Percentiles rank a stretch among this genome's conserved stretches.
These are phyloP conservation scores for Scomberomorus guttatus DNA, from an alignment of 2,797 vertebrate species.

Conservation along the genomic window DNA sequence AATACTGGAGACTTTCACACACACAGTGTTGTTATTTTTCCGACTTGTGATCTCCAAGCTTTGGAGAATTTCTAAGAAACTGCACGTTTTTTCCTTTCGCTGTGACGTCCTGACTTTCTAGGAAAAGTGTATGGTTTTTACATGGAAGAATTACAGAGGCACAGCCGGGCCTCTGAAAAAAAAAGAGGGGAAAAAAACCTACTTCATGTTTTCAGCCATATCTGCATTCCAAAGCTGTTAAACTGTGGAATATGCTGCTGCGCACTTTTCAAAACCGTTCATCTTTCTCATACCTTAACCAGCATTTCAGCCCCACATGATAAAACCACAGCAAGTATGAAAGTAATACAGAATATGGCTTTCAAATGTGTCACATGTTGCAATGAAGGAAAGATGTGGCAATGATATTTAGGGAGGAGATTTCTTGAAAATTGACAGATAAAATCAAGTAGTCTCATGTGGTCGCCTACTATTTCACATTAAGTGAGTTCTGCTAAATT, in stretches of 20 bases:
- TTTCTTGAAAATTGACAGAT: neutral
- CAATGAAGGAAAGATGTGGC: neutral
- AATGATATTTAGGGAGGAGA: neutral
- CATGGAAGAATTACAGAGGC: conserved; percentile 14
- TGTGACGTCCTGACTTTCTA: conserved; percentile 46
- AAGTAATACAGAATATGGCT: neutral
- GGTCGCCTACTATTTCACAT: neutral
- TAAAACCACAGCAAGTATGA: neutral
- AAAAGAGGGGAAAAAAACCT: no score
- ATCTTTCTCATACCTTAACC: neutral
- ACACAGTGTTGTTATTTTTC: neutral
- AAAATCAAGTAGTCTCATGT: neutral
- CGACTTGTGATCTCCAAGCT: neutral
- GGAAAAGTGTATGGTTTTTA: conserved; percentile 54
- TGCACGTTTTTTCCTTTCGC: conserved; percentile 18
- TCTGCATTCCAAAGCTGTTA: conserved; percentile 52
- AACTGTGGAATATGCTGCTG: conserved; percentile 14
- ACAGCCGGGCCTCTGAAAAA: neutral
- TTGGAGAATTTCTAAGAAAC: conserved; percentile 52
- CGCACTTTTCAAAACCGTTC: neutral
- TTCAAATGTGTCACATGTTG: neutral
- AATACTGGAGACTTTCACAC: neutral
- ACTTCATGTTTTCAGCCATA: conserved; percentile 35
- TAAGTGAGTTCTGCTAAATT: neutral
- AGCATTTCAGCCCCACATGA: neutral